These are phyloP conservation scores for Trichopoda pennipes DNA, from an alignment of 2,888 invertebrate species.

Conservation along the genomic window DNA sequence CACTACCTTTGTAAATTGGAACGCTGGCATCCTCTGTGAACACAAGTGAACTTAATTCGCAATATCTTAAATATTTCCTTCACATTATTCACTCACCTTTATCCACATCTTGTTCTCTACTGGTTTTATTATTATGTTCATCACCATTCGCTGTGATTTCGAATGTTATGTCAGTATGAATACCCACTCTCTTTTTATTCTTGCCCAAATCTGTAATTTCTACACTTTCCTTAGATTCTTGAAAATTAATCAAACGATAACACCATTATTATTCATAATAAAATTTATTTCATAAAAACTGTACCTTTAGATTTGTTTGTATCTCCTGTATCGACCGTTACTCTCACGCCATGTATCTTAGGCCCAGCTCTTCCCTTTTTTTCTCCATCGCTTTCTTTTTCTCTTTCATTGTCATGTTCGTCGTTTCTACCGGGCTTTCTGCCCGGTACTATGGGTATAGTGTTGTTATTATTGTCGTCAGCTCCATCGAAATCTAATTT, in stretches of 20 bases:
- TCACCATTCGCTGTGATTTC: conserved; percentile 79
- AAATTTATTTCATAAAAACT: background rate
- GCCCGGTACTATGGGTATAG: conserved; percentile 71
- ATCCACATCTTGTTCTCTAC: conserved; percentile 75
- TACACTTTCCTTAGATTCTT: conserved; percentile 80
- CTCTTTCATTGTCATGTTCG: conserved; percentile 50
- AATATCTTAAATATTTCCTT: background rate
- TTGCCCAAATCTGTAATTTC: conserved; percentile 79
- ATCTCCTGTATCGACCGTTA: conserved; percentile 81
- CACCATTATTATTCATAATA: background rate
- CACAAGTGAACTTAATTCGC: background rate
- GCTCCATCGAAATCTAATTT: conserved; percentile 80
- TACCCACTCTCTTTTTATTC: conserved; percentile 80
- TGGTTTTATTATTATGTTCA: conserved; percentile 77
- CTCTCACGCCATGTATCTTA: conserved; percentile 81
- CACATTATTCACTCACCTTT: conserved; percentile 73
- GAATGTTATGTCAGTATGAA: conserved; percentile 81
- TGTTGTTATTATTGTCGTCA: conserved; percentile 71
- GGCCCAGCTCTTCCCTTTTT: conserved; percentile 73
- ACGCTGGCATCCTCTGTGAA: conserved; percentile 79
- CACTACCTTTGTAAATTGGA: conserved; percentile 79
- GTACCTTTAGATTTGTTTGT: conserved; percentile 79
- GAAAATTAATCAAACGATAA: background rate
- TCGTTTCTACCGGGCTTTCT: conserved; percentile 61
- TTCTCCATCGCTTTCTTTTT: conserved; percentile 49